Evolutionary conservation across 2,888 invertebrate species (phyloP).

Genomic region (Scaptodrosophila latifasciaeformis): DNA sequence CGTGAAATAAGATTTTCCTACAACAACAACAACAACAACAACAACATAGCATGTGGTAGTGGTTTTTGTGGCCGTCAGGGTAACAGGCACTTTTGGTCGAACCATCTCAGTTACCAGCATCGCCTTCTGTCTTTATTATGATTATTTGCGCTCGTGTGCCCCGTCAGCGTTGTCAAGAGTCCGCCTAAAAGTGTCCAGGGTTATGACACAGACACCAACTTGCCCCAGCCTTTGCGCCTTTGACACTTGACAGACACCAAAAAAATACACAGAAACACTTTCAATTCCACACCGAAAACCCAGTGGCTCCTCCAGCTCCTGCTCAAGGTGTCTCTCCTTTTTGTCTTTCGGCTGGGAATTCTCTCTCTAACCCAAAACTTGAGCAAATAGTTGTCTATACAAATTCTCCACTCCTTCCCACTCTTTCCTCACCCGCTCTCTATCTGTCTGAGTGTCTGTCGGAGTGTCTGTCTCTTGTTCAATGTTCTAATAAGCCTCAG

Average conservation of each 20-base stretch:
- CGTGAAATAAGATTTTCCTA: conserved; percentile 68
- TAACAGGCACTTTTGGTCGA: too few relatives aligned
- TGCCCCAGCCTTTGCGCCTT: neutral
- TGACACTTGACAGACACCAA: conserved; percentile 6
- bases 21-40: conserved; percentile 23
- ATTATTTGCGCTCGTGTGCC: conserved; percentile 67
- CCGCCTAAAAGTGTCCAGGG: neutral
- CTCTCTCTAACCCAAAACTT: neutral
- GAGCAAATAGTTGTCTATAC: neutral
- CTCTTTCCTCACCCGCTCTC: neutral
- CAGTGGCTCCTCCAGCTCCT: too few relatives aligned
- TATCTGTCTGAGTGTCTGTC: too few relatives aligned
- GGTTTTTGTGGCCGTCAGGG: neutral
- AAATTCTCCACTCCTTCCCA: neutral
- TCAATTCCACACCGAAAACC: neutral
- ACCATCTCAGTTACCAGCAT: neutral
- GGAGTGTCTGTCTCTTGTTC: neutral
- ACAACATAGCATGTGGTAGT: neutral
- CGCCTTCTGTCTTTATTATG: conserved; percentile 51
- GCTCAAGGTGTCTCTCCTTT: too few relatives aligned
- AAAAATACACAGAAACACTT: neutral
- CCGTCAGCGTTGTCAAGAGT: conserved; percentile 54
- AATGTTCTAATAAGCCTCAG: too few relatives aligned
- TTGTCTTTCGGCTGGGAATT: too few relatives aligned
- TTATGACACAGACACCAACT: neutral